Base-by-base conservation (phyloP, 2,797 vertebrate species). In the Ciconia nigra region DNA sequence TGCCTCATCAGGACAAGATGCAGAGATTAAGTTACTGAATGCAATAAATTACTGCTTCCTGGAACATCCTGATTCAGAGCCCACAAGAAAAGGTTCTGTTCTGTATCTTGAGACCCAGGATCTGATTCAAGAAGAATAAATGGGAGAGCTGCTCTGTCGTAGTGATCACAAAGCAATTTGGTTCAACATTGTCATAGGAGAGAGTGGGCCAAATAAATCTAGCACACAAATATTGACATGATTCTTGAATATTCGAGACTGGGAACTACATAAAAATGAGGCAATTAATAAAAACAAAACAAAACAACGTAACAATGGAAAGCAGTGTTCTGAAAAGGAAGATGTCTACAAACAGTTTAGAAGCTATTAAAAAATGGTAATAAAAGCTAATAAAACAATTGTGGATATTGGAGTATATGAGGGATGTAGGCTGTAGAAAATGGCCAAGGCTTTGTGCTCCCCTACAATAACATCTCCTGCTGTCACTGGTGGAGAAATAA, bases 291-390 rank as follows among this genome's bases (percentile, higher is more conserved):
- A 88, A 80, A 80, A 9, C 2, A 33, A 85, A 79, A 4, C 2
- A 35, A 39, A 54, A 8, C 7, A 41, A 42, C 3, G 3, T n/a
- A 47, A 20, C 5, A 59, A 24, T 0, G 1, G 11, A 54, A 87
- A 79, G 0, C 4, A 39, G 22, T 69, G 3, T 69, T 72, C 62
- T 87, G 78, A 65, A 79, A 72, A 79, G 3, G 6, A 83, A 76
- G 31, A 77, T 35, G 1, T 15, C 33, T 70, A 10, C 19, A 70
- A 78, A n/a, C 10, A 33, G 5, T 25, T 10, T 59, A 58, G 31
- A 81, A 83, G 8, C 9, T 78, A 9, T 22, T 73, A 0, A 77
- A 77, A 83, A 85, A 61, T 70, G 10, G 5, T 22, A 62, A 51
- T 52, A 76, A 67, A 86, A 89, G 2, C 10, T 71, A 61, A 47